A percentile compares a stretch with the other conserved stretches of the same genome.
These are phyloP conservation scores for Bubo scandiacus DNA, from an alignment of 2,113 vertebrate species.

Conservation along the genomic window DNA sequence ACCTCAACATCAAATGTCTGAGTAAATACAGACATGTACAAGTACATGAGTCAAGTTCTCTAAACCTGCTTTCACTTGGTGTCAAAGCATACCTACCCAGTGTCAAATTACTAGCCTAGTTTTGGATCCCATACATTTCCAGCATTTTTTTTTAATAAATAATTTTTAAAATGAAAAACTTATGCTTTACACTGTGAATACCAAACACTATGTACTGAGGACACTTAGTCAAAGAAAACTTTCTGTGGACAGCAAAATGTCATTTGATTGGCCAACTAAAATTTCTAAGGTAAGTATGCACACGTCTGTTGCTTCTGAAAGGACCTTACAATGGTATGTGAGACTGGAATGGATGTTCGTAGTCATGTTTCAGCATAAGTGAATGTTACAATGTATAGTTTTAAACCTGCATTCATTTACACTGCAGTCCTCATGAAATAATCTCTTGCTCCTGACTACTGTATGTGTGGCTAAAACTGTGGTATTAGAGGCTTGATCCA, in stretches of 20 bases:
- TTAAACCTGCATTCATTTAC: neutral
- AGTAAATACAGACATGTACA: neutral
- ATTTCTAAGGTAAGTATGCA: neutral
- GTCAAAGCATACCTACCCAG: neutral
- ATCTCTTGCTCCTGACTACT: neutral
- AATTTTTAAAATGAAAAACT: neutral
- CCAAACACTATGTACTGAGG: neutral
- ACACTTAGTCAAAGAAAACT: neutral
- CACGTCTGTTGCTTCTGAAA: neutral
- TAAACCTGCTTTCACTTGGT: slow-evolving; percentile 6
- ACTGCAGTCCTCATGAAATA: neutral
- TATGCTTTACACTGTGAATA: neutral
- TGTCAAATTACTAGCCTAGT: neutral
- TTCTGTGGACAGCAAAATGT: neutral
- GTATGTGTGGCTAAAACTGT: neutral
- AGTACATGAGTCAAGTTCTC: slow-evolving; percentile 16
- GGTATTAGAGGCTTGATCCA: neutral
- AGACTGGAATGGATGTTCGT: neutral
- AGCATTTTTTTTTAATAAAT: neutral
- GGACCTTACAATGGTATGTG: neutral
- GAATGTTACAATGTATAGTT: neutral
- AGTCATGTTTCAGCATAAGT: neutral
- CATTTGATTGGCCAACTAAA: neutral
- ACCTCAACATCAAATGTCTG: neutral
- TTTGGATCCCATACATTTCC: neutral